These are phyloP conservation scores for Erethizon dorsatum DNA, from an alignment of 2,797 vertebrate species.

Conservation along the genomic window DNA sequence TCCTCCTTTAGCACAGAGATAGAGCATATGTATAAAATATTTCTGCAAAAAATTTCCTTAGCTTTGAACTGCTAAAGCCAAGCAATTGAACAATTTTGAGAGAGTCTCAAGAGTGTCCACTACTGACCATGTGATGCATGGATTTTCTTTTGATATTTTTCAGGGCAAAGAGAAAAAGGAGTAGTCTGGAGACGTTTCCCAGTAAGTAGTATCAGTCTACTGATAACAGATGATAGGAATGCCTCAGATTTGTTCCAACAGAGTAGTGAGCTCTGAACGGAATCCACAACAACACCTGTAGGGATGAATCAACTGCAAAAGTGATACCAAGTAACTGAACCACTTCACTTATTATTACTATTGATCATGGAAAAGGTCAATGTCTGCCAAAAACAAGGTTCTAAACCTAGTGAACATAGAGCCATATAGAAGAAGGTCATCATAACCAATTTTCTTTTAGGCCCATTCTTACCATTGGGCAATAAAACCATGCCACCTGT, in stretches of 20 bases:
- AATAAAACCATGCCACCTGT: background rate
- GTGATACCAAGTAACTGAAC: background rate
- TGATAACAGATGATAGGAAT: background rate
- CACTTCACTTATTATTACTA: background rate
- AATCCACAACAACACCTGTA: background rate
- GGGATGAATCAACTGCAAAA: background rate
- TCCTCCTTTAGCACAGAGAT: background rate
- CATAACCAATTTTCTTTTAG: background rate
- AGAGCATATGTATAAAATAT: background rate
- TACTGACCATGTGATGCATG: background rate
- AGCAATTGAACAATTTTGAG: background rate
- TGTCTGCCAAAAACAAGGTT: conserved; percentile 13
- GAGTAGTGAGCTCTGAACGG: background rate
- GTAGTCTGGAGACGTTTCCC: background rate
- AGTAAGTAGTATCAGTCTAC: background rate
- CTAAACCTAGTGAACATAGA: background rate
- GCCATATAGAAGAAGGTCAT: background rate
- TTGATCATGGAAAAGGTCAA: conserved; percentile 20
- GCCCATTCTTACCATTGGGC: background rate
- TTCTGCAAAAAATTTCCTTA: background rate
- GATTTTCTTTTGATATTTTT: background rate
- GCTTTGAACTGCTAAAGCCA: conserved; percentile 1
- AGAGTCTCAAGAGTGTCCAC: background rate
- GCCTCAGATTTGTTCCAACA: background rate
- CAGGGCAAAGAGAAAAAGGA: background rate